Base-by-base conservation (phyloP, 2,797 vertebrate genomes). In the Nothura maculosa region DNA sequence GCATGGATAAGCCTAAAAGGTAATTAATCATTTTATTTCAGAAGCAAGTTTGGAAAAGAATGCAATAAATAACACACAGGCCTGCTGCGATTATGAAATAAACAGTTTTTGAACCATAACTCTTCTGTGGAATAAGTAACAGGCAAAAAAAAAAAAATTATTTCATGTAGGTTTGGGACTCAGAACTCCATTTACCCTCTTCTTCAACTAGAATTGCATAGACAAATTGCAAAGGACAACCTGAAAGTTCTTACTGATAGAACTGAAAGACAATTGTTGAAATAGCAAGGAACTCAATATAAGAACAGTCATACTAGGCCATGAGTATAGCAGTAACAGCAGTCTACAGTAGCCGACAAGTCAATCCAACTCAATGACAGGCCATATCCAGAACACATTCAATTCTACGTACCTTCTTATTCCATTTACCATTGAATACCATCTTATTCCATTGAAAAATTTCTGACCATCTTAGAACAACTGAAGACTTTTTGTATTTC, bases 11-110 rank as follows among this genome's bases (percentile, higher is more conserved):
- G 43, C 36, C 64, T 32, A 54, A 34, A 48, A 80, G 28, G 32
- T 94, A 92, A 90, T 92, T 67, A 93, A 81, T 82, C 67, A 80
- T 68, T 74, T 52, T 64, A 28, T 48, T 87, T 86, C 81, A 74
- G 25, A 24, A 81, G 47, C 16, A 52, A 3, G 12, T 88, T 94
- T 87, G 77, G 55, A 90, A 94, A 32, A 67, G 36, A 40, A 54
- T 34, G 47, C 30, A 73, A 75, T 83, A 95, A 86, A 61, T 67
- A 92, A 76, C 25, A 24, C 2, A 25, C 10, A 74, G 16, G 24
- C 24, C 61, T 42, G n/a, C 22, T 68, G 52, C 34, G 64, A 79
- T 77, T 86, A 82, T 18, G n/a, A 67, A n/a, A 47, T 34, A 88
- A 66, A 75, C 7, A 63, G 20, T 18, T 27, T 85, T 81, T 10